Conservation (phyloP, 2,797 vertebrate species). For the Peromyscus nudipes region DNA sequence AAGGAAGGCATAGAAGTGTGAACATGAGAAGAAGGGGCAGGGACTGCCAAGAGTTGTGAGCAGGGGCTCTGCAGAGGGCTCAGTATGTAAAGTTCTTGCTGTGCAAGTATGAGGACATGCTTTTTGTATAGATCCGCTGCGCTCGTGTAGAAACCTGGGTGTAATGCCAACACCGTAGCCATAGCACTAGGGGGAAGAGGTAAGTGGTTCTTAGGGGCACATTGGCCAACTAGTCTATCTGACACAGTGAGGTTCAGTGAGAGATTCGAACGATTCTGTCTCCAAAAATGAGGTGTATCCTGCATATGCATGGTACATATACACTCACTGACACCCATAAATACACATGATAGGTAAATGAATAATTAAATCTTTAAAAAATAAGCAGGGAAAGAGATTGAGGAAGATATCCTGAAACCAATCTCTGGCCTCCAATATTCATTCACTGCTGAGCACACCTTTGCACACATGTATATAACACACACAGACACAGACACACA, state of each 20-base stretch:
- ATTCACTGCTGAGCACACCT: background rate
- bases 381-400: too few species aligned
- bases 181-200: too few species aligned
- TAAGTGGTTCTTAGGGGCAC: accelerated
- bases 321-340: too few species aligned
- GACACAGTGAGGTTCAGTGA: background rate
- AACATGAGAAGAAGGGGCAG: background rate
- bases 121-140: background rate
- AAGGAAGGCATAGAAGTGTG: background rate
- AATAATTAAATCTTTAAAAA: too few species aligned
- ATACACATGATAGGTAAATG: background rate
- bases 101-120: background rate
- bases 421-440: background rate
- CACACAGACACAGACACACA: background rate
- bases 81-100: background rate
- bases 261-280: background rate
- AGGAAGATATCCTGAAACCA: background rate
- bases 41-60: background rate
- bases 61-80: background rate
- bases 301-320: background rate
- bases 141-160: background rate
- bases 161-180: background rate
- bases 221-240: background rate
- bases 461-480: background rate
- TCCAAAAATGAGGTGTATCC: background rate